phyloP scores from a whole-genome alignment of 1,140 invertebrate species.

The Diploscapter pachys region DNA sequence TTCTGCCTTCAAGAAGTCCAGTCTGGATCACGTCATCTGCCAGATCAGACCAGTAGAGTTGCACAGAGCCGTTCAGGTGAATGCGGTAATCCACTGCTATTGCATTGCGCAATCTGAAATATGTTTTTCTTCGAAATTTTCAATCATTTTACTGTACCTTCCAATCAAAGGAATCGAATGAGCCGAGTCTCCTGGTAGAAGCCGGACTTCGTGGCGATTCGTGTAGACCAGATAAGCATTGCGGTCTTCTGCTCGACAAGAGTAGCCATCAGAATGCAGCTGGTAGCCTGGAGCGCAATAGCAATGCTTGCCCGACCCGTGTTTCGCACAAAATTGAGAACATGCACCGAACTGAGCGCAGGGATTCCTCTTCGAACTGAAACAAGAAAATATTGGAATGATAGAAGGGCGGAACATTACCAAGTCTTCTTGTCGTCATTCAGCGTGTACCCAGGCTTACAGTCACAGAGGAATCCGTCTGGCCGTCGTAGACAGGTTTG shows the following conservation, averaged over 20 bases:
- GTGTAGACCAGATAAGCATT: constrained; percentile 75
- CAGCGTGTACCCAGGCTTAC: neutral
- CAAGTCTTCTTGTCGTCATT: neutral
- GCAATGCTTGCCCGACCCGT: constrained; percentile 67
- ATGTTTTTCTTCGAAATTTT: constrained; percentile 60
- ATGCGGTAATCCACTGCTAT: constrained; percentile 81
- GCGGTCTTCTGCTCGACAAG: constrained; percentile 72
- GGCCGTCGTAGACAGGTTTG: constrained; percentile 18
- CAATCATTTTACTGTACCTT: constrained; percentile 62
- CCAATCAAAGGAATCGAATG: constrained; percentile 68
- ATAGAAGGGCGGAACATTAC: too few species aligned
- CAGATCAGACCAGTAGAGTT: constrained; percentile 84
- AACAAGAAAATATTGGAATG: too few species aligned
- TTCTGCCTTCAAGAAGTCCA: constrained; percentile 69
- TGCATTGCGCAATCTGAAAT: constrained; percentile 78
- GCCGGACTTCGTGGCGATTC: constrained; percentile 72
- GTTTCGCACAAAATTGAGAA: constrained; percentile 69
- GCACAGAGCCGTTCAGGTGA: constrained; percentile 62
- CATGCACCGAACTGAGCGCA: constrained; percentile 78
- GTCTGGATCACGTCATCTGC: constrained; percentile 84
- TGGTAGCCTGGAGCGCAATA: constrained; percentile 71
- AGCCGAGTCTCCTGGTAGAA: too few species aligned
- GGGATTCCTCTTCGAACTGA: constrained; percentile 63
- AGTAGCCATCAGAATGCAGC: constrained; percentile 73
- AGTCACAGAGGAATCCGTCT: constrained; percentile 10